Base-by-base conservation (phyloP, 1,140 invertebrate species). In the Lanistes nyassanus region DNA sequence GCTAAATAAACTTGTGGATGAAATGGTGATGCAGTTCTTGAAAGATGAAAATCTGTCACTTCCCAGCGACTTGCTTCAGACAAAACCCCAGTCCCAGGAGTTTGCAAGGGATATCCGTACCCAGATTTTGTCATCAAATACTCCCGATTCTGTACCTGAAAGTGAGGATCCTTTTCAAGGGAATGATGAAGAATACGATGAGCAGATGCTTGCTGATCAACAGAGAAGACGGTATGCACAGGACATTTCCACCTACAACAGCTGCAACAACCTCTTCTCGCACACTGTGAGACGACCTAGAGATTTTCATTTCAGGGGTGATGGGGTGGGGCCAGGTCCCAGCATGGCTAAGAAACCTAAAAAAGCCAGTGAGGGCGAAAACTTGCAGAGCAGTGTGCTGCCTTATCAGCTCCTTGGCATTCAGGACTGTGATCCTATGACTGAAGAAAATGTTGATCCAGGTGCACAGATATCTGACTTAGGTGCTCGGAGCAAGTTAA, bases 1-100 rank as follows among this genome's bases (percentile, higher is more conserved):
- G 65, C 82, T 93, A n/a, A 85, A 88, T 21, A 84, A 86, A 68
- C 88, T 91, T 62, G 79, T 93, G 51, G 89, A 92, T 75, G 91
- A 91, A 83, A 79, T 91, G 64, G 74, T 92, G 7, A 71, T 80
- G 6, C 83, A 80, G 60, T 89, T 89, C 77, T 62, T 87, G 7
- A 80, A 79, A 60, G 80, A 77, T 69, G 81, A 88, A 66, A 85
- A 83, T 66, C 65, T 85, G 9, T 51, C 82, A 55, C 53, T 60
- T n/a, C 53, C 55, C 3, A 67, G 65, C 51, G 42, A 72, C 73
- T 21, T 39, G 39, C 62, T 65, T 37, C 62, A 21, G 62, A 36
- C 62, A 58, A 37, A 64, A n/a, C 23, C 21, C 23, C 29, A 2
- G 34, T 23, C 21, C 23, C 29, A 2, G 64, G 39, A 42, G 64